Conservation (phyloP, 1,140 invertebrate species). For the Zaprionus nigranus region DNA sequence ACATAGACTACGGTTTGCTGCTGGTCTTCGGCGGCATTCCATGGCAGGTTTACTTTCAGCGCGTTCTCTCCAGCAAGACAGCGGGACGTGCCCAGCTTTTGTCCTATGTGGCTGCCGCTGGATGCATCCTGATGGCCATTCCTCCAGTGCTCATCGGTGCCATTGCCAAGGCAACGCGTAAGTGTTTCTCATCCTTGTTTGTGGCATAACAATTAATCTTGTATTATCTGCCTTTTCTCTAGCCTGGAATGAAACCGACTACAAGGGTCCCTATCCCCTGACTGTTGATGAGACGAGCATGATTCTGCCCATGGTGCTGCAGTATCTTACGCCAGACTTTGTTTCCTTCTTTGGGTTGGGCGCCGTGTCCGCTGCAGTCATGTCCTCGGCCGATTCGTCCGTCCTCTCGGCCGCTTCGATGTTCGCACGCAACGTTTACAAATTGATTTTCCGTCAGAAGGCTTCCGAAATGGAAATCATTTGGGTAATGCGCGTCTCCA, state of each 20-base stretch:
- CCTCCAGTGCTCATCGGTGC: constrained; percentile 98
- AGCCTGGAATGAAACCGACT: constrained; percentile 97
- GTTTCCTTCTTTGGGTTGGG: constrained; percentile 98
- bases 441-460: constrained; percentile 96
- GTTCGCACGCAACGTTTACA: constrained; percentile 99
- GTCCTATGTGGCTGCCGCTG: constrained; percentile 98
- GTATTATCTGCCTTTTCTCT: constrained; percentile 16
- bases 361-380: constrained; percentile 98
- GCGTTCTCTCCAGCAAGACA: constrained; percentile 97
- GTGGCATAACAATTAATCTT: not conserved
- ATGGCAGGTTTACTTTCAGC: constrained; percentile 99
- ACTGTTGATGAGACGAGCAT: constrained; percentile 93
- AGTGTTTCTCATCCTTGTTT: constrained; percentile 62
- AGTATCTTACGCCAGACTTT: constrained; percentile 96
- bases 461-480: constrained; percentile 98
- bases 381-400: constrained; percentile 99
- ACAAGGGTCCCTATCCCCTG: constrained; percentile 90
- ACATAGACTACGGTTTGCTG: constrained; percentile 95
- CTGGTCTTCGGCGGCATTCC: constrained; percentile 99
- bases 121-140: constrained; percentile 98
- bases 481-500: constrained; percentile 98
- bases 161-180: constrained; percentile 97
- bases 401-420: constrained; percentile 98
- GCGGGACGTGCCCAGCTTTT: constrained; percentile 96
- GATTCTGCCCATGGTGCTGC: constrained; percentile 98